Conservation (phyloP, 2,797 vertebrate genomes). For the Staurois parvus region DNA sequence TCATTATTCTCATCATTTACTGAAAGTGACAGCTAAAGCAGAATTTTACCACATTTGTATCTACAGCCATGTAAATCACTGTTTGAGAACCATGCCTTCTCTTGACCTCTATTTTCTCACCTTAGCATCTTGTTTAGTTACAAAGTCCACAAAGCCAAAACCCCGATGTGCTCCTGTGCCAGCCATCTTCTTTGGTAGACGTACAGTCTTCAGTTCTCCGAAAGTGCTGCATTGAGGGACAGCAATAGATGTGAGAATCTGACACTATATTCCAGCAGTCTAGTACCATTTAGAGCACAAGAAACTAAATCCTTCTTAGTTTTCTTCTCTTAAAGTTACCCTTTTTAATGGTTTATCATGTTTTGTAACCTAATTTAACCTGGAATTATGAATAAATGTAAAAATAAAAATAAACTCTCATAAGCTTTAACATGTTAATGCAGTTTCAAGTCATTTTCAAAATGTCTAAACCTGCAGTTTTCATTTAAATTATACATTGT, state of each 20-base stretch:
- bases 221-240: conserved; percentile 83
- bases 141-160: conserved; percentile 95
- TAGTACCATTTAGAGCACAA: too few relatives aligned
- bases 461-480: too few relatives aligned
- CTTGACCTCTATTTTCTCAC: conserved; percentile 72
- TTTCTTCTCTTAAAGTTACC: too few relatives aligned
- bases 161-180: conserved; percentile 89
- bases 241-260: neutral
- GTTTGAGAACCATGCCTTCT: too few relatives aligned
- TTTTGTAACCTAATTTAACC: too few relatives aligned
- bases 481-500: too few relatives aligned
- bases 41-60: neutral
- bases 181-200: conserved; percentile 91
- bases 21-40: neutral
- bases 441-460: too few relatives aligned
- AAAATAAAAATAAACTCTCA: too few relatives aligned
- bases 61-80: neutral
- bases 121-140: conserved; percentile 98
- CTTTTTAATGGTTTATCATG: too few relatives aligned
- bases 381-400: too few relatives aligned
- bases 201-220: conserved; percentile 93
- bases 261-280: neutral
- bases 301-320: too few relatives aligned
- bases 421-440: too few relatives aligned
- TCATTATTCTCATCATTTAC: conserved; percentile 1